A percentile compares a stretch with the other conserved stretches of the same genome.
Conservation (phyloP, 2,113 vertebrate genomes). For the Montifringilla adamsi region DNA sequence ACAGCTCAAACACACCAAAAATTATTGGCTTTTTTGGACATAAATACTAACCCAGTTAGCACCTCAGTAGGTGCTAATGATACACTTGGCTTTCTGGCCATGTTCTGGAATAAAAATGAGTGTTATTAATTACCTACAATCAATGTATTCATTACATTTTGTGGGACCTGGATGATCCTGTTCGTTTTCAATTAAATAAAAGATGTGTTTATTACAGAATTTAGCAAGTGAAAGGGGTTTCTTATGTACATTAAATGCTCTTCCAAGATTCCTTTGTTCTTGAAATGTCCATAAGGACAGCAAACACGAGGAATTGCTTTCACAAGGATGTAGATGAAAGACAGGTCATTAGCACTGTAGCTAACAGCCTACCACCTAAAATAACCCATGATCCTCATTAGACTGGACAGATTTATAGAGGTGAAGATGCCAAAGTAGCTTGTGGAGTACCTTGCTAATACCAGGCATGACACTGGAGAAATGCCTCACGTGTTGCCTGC, state of each 20-base stretch:
- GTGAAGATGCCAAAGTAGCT: constrained; percentile 33
- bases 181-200: neutral
- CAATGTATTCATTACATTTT: neutral
- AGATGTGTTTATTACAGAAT: neutral
- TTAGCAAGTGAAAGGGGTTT: neutral
- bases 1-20: neutral
- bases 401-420: neutral
- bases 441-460: constrained; percentile 4
- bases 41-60: neutral
- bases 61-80: neutral
- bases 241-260: neutral
- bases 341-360: neutral
- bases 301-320: neutral
- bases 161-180: neutral
- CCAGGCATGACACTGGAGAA: constrained; percentile 14
- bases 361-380: neutral
- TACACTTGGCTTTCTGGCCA: neutral
- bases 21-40: neutral
- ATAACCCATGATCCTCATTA: constrained; percentile 41
- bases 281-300: neutral
- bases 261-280: neutral
- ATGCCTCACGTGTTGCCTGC: constrained; percentile 24
- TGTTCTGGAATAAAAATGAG: neutral
- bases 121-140: neutral
- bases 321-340: neutral